These are phyloP conservation scores for Petrolisthes manimaculis DNA, from an alignment of 2,888 invertebrate genomes.

Conservation along the genomic window DNA sequence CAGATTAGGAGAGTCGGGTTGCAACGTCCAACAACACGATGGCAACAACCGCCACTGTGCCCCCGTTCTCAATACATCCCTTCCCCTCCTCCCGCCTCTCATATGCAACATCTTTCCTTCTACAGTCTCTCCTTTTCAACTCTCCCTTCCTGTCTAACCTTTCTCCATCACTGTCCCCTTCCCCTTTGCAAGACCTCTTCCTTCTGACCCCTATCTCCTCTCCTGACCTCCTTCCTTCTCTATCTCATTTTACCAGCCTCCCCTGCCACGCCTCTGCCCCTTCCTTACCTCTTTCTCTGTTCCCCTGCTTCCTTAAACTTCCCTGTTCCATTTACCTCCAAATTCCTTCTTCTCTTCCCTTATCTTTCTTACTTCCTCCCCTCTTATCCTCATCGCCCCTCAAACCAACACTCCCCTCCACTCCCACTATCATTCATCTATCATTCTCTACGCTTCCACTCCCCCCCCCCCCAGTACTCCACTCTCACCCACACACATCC, in stretches of 20 bases:
- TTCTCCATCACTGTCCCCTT: not conserved
- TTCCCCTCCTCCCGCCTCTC: not conserved
- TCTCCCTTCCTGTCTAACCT: not conserved
- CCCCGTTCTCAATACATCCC: not conserved
- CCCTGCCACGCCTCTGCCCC: not conserved
- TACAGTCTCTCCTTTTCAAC: not conserved
- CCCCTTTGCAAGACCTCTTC: not conserved
- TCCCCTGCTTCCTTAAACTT: not conserved
- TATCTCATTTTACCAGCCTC: not conserved
- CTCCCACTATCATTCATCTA: too few species aligned
- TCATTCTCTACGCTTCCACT: too few species aligned
- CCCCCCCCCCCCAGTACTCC: too few species aligned
- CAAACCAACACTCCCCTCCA: not conserved
- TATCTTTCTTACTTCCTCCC: conserved; percentile 1
- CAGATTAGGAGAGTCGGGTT: too few species aligned
- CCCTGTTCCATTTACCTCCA: not conserved
- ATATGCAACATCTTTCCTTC: not conserved
- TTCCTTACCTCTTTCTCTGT: not conserved
- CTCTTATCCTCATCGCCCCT: not conserved
- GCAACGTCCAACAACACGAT: not conserved
- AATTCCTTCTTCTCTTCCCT: not conserved
- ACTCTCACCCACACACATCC: not conserved
- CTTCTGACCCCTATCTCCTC: not conserved
- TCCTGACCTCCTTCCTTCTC: not conserved
- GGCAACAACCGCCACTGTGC: not conserved